Percentiles rank a stretch among this genome's conserved stretches.
Evolutionary conservation across 2,797 vertebrate genomes (phyloP).

Genomic region (Yasuhikotakia modesta): DNA sequence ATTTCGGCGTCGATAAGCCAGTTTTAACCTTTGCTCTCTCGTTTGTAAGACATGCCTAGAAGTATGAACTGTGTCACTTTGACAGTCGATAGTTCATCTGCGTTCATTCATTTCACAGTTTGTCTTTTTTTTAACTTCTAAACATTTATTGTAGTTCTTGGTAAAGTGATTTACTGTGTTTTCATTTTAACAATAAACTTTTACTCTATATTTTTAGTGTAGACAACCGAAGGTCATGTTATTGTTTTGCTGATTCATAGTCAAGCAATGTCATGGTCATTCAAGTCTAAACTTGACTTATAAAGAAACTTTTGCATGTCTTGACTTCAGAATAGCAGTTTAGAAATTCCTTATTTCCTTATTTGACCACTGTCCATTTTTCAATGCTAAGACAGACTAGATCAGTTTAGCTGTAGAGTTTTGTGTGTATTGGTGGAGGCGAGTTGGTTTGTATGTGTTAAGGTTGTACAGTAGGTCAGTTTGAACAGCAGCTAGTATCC

Average conservation of each 20-base stretch:
- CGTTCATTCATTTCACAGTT: neutral
- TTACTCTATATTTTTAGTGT: neutral
- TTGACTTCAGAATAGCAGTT: neutral
- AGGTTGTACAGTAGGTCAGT: conserved; percentile 50
- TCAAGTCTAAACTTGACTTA: conserved; percentile 11
- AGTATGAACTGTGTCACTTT: conserved; percentile 9
- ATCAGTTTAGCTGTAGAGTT: neutral
- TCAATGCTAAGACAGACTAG: too few species aligned
- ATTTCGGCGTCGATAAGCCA: conserved; percentile 5
- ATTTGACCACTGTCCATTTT: neutral
- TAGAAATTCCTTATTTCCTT: neutral
- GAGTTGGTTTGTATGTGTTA: conserved; percentile 16
- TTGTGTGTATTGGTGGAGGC: neutral
- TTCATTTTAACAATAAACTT: neutral
- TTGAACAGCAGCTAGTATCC: conserved; percentile 30
- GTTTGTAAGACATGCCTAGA: neutral
- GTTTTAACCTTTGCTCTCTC: conserved; percentile 41
- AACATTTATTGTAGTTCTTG: neutral
- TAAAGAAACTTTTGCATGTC: neutral
- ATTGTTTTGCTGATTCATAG: neutral
- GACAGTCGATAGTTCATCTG: too few species aligned
- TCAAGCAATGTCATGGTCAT: neutral
- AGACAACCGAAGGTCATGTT: neutral
- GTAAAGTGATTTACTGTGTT: neutral
- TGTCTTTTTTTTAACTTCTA: neutral